Evolutionary conservation across 2,888 invertebrate species (phyloP), one percentile per base, ranked within the genome.

Genomic region (Leptothorax acervorum): DNA sequence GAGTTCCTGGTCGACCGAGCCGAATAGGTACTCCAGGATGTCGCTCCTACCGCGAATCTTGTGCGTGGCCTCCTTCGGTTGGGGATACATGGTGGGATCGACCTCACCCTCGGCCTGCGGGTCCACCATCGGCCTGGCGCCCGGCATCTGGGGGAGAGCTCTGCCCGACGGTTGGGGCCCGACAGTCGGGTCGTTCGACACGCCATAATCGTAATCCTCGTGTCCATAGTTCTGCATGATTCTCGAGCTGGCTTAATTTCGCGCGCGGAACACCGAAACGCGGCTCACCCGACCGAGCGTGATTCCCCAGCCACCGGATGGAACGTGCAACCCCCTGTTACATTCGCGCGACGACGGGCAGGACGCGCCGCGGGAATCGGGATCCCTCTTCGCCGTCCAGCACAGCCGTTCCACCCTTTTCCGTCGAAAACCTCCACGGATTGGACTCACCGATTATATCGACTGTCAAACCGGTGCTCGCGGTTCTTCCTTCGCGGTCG

Each of bases 31-130:
- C 95, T 98, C 98, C 91, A 98, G 95, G 90, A 98, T 94, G 95
- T 98, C 98, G 90, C 97, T 97, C 94, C 97, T 97, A 57, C 98
- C 98, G 89, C 98, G 97, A 91, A 98, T 98, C 95, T 98, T 98
- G 96, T 98, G 97, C 91, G 98, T 98, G 75, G 98, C 97, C 93
- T 98, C 98, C 95, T 98, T 98, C 5, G 98, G 97, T 94, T 97
- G 97, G 15, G 97, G 97, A 95, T 98, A 98, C 92, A 97, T 95
- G 93, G 95, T 96, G 81, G 98, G 97, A 95, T 98, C 98, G 88
- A 98, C 98, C 95, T 98, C 98, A 87, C 98, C 98, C 91, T 96
- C 95, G 90, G 98, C 98, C 90, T 97, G 97, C 15, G 98, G 97
- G 95, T 97, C 97, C 84, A 98, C 98, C 95, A 97, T 96, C 74